Evolutionary conservation across 2,888 invertebrate species (phyloP).

Genomic region (Malthinus flaveolus): DNA sequence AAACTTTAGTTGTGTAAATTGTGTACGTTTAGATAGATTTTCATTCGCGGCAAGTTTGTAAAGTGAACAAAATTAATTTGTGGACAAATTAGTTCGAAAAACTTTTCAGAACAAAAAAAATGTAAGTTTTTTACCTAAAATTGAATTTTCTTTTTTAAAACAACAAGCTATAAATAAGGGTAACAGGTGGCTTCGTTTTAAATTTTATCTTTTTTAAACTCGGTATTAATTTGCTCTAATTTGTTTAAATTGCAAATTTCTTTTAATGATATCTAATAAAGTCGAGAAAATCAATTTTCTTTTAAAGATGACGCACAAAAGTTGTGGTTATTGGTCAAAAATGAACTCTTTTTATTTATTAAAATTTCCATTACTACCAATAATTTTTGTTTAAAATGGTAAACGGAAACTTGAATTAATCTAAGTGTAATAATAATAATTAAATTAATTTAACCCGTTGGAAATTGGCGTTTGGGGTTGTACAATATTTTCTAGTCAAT

Average conservation of each 20-base stretch:
- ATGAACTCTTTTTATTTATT: no score
- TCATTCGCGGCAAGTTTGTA: slow-evolving; percentile 9
- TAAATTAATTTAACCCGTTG: no score
- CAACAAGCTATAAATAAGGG: slow-evolving; percentile 25
- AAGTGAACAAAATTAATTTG: not conserved
- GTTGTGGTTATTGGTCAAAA: no score
- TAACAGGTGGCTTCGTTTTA: slow-evolving; percentile 36
- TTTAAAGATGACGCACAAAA: no score
- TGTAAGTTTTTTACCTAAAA: slow-evolving; percentile 7
- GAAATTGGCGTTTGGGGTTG: not conserved
- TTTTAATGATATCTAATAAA: no score
- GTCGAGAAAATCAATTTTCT: no score
- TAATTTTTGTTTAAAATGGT: no score
- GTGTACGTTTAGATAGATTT: slow-evolving; percentile 17
- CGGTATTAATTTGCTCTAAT: slow-evolving; percentile 5
- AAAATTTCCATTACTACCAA: no score
- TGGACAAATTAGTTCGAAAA: not conserved
- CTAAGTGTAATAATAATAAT: no score
- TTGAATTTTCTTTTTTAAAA: slow-evolving; percentile 5
- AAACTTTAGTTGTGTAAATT: slow-evolving; percentile 9
- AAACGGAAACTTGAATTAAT: no score
- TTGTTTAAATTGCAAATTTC: not conserved
- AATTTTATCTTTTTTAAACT: slow-evolving; percentile 15
- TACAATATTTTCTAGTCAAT: not conserved
- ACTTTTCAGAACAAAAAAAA: not conserved